Evolutionary conservation across 2,888 invertebrate species (phyloP), one percentile per base, ranked within the genome.

Genomic region (Leptura quadrifasciata): DNA sequence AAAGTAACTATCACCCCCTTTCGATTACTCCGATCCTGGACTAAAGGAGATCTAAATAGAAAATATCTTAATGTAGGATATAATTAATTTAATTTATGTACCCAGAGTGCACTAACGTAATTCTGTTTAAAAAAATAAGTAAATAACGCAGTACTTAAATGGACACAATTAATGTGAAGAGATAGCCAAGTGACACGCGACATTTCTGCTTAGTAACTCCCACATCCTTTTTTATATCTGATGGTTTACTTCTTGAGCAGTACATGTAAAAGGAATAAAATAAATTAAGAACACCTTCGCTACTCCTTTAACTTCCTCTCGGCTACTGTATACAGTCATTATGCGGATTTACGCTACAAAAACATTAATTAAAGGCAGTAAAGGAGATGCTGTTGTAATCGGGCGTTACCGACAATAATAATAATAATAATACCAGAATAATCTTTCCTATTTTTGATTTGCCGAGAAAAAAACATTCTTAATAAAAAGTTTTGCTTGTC

Each of bases 131-230:
- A 24, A 31, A 31, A 24, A 21, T 15, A 52, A 67, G 12, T 27
- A 67, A 27, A 54, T 18, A 54, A 24, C 8, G 24, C 6, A 27
- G 15, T 10, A 17, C n/a, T 31, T 31, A 68, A 57, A 55, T 18
- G 17, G 54, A 57, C 5, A 15, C 60, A 71, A 65, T 71, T 71
- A 75, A 71, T 64, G 75, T 58, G 21, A 9, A 55, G 47, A 75
- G 75, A 75, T 75, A 72, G 61, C 55, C n/a, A 55, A 54, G 47
- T 72, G 76, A 76, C 76, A 72, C 68, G 76, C 76, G 72, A 76
- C 76, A 72, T 72, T 68, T 76, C 76, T 76, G 69, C 68, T 76
- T 68, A 63, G 58, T 27, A 64, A 70, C 76, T 35, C 73, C 73
- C 65, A 76, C 73, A 69, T 55, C 47, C 64, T 58, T 73, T 65